Percentiles rank a stretch among this genome's conserved stretches.
These are phyloP conservation scores for Octopus sinensis DNA, from an alignment of 1,140 invertebrate genomes.

Conservation along the genomic window DNA sequence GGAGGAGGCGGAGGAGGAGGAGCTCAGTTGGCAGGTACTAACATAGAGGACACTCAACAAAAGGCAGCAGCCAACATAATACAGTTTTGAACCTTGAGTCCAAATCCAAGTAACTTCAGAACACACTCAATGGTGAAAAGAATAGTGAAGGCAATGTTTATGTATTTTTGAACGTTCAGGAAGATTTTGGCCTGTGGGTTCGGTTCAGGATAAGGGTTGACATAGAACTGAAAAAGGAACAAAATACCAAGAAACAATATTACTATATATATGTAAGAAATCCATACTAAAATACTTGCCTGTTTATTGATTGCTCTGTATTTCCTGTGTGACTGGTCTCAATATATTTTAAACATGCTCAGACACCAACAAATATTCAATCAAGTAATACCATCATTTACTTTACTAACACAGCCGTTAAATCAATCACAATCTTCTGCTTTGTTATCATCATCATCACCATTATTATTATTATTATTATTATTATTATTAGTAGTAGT, in stretches of 20 bases:
- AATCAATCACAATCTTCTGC: no score
- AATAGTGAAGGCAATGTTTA: constrained; percentile 92
- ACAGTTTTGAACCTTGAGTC: constrained; percentile 76
- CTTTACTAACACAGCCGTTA: no score
- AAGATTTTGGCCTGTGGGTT: constrained; percentile 45
- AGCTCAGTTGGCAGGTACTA: constrained; percentile 8
- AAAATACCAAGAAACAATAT: constrained; percentile 14
- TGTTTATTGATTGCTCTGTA: constrained; percentile 6
- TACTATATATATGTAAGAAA: constrained; percentile 6
- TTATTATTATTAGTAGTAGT: no score
- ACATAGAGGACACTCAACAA: constrained; percentile 17
- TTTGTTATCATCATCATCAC: no score
- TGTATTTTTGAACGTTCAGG: constrained; percentile 70
- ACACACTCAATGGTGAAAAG: constrained; percentile 94
- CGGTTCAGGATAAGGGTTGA: constrained; percentile 2
- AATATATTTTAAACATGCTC: constrained; percentile 12
- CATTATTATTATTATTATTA: no score
- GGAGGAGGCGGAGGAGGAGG: not conserved
- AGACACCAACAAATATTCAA: not conserved
- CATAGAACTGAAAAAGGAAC: constrained; percentile 14
- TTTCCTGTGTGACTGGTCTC: constrained; percentile 13
- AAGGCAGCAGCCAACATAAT: constrained; percentile 14
- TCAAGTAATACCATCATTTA: not conserved
- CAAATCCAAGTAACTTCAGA: constrained; percentile 93
- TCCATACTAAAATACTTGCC: constrained; percentile 15